Evolutionary conservation across 2,113 vertebrate species (phyloP).

Genomic region (Tenrec ecaudatus): DNA sequence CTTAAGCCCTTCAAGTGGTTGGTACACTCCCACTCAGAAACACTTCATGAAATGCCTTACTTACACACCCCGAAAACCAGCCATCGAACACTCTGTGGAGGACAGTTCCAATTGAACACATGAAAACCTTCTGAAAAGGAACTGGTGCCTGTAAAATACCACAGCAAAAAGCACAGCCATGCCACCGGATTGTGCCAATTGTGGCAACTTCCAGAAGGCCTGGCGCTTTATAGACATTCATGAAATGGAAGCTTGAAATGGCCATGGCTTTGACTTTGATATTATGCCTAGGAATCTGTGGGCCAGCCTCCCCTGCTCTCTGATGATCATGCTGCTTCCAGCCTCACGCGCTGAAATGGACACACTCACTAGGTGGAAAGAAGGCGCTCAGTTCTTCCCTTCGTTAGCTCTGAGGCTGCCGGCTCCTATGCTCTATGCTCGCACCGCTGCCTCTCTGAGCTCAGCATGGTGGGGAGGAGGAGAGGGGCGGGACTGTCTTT

Average conservation of each 20-base stretch:
- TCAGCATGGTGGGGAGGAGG: neutral
- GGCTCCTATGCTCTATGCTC: neutral
- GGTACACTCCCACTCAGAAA: neutral
- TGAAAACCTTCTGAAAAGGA: too few relatives aligned
- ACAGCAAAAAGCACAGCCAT: neutral
- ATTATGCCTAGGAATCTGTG: neutral
- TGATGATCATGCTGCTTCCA: neutral
- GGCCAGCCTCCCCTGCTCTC: neutral
- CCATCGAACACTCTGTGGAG: neutral
- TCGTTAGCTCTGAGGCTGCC: conserved; percentile 40
- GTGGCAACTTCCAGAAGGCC: neutral
- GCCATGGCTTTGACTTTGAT: neutral
- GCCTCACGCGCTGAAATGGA: neutral
- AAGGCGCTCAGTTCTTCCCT: neutral
- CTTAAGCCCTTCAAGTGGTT: neutral
- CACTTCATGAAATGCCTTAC: neutral
- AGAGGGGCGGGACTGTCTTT: conserved; percentile 36
- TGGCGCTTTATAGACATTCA: neutral
- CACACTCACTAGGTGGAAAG: neutral
- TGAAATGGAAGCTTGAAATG: neutral
- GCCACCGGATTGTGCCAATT: neutral
- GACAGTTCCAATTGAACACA: neutral
- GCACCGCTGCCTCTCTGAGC: conserved; percentile 18
- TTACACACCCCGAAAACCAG: neutral
- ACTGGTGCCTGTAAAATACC: neutral